Conservation (phyloP, 2,888 invertebrate species). For the Heliconius aoede region DNA sequence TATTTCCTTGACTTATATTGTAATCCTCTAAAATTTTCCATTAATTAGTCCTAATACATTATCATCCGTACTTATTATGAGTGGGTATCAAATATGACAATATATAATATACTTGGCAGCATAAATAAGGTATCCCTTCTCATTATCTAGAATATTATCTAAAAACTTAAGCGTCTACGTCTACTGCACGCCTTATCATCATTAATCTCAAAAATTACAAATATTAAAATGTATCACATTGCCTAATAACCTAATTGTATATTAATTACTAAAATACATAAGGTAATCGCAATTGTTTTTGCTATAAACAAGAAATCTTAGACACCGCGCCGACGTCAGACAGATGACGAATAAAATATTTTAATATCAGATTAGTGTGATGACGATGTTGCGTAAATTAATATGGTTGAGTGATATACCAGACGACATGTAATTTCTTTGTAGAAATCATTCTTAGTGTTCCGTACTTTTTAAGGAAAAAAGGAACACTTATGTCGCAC, state of each 20-base stretch:
- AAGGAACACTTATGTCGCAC: too few species aligned
- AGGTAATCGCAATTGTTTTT: conserved; percentile 15
- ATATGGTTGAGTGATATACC: neutral
- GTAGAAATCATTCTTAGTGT: neutral
- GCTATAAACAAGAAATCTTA: conserved; percentile 20
- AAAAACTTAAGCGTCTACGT: too few species aligned
- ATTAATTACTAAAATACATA: neutral
- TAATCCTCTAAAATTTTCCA: conserved; percentile 33
- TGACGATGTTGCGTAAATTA: conserved; percentile 12
- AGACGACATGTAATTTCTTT: neutral
- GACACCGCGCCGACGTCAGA: conserved; percentile 16
- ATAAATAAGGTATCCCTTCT: neutral
- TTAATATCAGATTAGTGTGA: conserved; percentile 7
- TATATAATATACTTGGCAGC: neutral
- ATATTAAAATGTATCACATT: neutral
- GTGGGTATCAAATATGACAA: conserved; percentile 16
- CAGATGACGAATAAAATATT: conserved; percentile 16
- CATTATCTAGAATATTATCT: too few species aligned
- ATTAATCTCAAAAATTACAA: too few species aligned
- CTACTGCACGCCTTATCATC: too few species aligned
- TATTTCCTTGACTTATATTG: conserved; percentile 3
- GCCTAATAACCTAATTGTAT: neutral
- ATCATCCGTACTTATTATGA: neutral
- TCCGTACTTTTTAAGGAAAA: too few species aligned
- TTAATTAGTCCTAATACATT: neutral